Base-by-base conservation (phyloP, 2,797 vertebrate species). In the Arctocebus calabarensis region DNA sequence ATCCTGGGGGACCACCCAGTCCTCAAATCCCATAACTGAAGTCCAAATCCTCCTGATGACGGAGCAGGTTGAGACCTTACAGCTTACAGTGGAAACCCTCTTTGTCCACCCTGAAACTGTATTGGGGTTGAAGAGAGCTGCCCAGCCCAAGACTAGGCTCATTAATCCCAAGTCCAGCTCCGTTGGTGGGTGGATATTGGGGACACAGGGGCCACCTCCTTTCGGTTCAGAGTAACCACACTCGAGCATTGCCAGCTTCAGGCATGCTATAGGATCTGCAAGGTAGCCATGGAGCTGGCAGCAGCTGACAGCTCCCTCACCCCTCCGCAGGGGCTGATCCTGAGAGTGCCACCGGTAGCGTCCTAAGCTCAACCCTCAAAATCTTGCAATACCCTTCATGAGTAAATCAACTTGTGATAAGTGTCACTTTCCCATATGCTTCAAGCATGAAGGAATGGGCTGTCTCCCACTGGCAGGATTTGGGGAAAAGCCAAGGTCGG, bases 401-500 rank as follows among this genome's bases (percentile, higher is more conserved):
- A 59, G 3, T 32, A 6, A 17, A 8, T 5, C 61, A 25, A 55
- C 43, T n/a, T 62, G 2, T 25, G 27, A 7, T 62, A 34, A 43
- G 3, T 9, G n/a, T 17, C 27, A 4, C 2, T 17, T 6, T 8
- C 29, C 34, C 59, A 5, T 5, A 9, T 0, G 2, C 1, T 1
- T 16, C n/a, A 14, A 27, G 2, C 0, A 2, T 6, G 14, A 73
- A n/a, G 27, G 22, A 12, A 2, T 0, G 37, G 3, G 6, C 22
- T 77, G 57, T 55, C n/a, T 77, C 34, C 20, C 16, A 2, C 0
- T 2, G n/a, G 34, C 4, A 52, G 64, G 23, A 25, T 57, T 48
- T 32, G 23, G 62, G 7, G 9, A n/a, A 29, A 88, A 78, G n/a
- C 52, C 22, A 75, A 68, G 27, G 11, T 43, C 5, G 29, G 7